A percentile compares a stretch with the other conserved stretches of the same genome.
Conservation (phyloP, 2,113 vertebrate genomes). For the Dasyprocta punctata region DNA sequence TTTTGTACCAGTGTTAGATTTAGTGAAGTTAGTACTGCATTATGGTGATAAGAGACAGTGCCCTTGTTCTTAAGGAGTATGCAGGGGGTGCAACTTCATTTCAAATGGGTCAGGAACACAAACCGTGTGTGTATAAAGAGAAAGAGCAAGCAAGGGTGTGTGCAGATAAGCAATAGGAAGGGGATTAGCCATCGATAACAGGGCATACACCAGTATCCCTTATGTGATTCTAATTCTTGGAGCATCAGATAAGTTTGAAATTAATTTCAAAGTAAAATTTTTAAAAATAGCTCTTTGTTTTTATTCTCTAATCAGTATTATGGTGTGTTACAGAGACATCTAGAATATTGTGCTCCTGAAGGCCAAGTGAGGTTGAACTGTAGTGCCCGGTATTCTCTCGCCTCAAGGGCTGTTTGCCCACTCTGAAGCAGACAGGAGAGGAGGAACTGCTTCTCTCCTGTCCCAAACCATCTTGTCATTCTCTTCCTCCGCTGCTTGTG, state of each 20-base stretch:
- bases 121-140: background rate
- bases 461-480: background rate
- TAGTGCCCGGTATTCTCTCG: rapidly evolving
- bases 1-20: background rate
- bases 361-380: no score
- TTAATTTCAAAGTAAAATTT: background rate
- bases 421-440: background rate
- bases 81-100: background rate
- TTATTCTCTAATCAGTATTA: background rate
- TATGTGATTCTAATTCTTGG: background rate
- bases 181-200: background rate
- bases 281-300: background rate
- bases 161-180: background rate
- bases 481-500: background rate
- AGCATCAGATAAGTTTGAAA: background rate
- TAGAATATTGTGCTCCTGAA: no score
- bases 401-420: no score
- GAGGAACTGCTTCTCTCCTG: no score
- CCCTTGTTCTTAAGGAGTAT: background rate
- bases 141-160: background rate
- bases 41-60: background rate
- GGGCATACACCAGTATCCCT: background rate
- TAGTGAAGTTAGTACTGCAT: background rate
- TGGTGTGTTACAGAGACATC: background rate
- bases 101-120: background rate